Evolutionary conservation across 2,797 vertebrate genomes (phyloP), one percentile per base, ranked within the genome.

Genomic region (Neoniphon sammara): DNA sequence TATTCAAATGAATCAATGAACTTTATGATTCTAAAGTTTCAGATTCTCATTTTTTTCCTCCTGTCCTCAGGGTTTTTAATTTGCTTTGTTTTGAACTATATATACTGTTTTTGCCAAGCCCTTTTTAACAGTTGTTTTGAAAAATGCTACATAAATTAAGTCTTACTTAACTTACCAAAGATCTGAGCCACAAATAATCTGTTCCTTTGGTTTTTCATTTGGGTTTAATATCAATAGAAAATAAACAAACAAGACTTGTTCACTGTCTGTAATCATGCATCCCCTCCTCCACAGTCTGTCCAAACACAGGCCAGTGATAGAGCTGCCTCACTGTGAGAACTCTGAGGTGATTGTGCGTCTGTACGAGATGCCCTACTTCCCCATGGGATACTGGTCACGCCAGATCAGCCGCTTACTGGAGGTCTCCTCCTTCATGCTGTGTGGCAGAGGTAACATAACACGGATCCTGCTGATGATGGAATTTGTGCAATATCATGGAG

Each of bases 291-390:
- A 8, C 84, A 99, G 98, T 78, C 93, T 99, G 73, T 95, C 96
- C 67, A 94, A 97, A 85, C 93, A 96, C 79, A 94, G 95, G 55
- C 98, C 98, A 2, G 95, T 95, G 36, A 96, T 99, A 61, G 97
- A 99, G 61, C 93, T 99, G 71, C 97, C 97, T 2, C 96, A 98
- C 86, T 96, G 95, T 89, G 96, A 98, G 93, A 97, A 97, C 89
- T 98, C 97, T 0, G 97, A 98, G 92, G 91, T 98, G 61, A 96
- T 98, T 6, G 88, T 98, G 75, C 95, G 98, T 65, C 91, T 97
- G 0, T 99, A 98, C 61, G 97, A 98, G 93, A 97, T 98, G 97
- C 97, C 98, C 0, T 98, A 98, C 83, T 98, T 98, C 88, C 98
- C 98, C 27, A 96, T 99, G 96, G 98, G 97, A 73, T 99, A 95